Percentiles rank a stretch among this genome's conserved stretches.
Conservation (phyloP, 2,797 vertebrate species). For the Apogon talboti region DNA sequence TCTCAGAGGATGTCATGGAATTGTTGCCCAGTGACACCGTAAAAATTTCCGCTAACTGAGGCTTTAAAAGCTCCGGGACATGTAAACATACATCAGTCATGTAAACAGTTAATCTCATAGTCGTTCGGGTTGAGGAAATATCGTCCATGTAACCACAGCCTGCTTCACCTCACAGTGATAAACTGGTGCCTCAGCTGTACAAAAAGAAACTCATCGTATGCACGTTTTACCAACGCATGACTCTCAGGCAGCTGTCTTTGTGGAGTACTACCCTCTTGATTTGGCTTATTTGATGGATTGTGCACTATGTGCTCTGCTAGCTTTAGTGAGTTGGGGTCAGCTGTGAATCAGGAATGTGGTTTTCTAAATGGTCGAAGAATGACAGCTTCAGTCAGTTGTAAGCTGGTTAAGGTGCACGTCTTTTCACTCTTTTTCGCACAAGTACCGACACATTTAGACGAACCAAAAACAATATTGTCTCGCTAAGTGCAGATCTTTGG, state of each 20-base stretch:
- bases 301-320: constrained; percentile 18
- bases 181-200: not conserved
- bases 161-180: not conserved
- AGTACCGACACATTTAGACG: constrained; percentile 56
- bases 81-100: no score
- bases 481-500: constrained; percentile 76
- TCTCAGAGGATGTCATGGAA: no score
- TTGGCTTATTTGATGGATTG: constrained; percentile 40
- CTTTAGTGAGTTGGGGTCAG: constrained; percentile 40
- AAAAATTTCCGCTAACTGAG: no score
- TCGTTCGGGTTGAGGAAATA: no score
- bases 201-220: constrained; percentile 14
- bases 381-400: constrained; percentile 75
- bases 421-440: constrained; percentile 51
- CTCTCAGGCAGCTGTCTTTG: constrained; percentile 23
- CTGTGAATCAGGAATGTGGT: constrained; percentile 1
- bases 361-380: constrained; percentile 6
- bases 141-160: no score
- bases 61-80: no score
- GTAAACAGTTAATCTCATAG: no score
- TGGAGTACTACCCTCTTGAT: constrained; percentile 20
- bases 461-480: constrained; percentile 71
- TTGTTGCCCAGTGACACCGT: no score
- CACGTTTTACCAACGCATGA: constrained; percentile 13
- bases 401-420: constrained; percentile 71